Conservation (phyloP, 2,113 vertebrate genomes). For the Natator depressus region DNA sequence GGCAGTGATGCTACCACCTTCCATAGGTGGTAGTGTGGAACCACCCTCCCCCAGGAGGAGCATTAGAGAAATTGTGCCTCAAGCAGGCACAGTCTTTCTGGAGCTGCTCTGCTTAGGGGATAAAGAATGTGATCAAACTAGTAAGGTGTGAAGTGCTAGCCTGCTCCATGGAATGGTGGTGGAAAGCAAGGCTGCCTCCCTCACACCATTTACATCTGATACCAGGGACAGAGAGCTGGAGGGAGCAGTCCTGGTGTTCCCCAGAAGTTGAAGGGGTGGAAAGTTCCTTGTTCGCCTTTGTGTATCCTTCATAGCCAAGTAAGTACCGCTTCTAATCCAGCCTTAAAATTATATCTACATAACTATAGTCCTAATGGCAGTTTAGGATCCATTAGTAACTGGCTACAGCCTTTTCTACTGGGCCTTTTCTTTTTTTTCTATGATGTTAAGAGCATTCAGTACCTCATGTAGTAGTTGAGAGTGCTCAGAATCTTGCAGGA, state of each 20-base stretch:
- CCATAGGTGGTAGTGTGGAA: neutral
- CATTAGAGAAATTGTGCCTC: neutral
- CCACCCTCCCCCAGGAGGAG: neutral
- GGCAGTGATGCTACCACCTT: neutral
- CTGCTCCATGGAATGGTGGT: neutral
- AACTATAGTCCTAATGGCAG: neutral
- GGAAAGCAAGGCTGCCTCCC: neutral
- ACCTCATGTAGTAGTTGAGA: neutral
- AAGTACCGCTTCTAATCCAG: neutral
- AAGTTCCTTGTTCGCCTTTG: neutral
- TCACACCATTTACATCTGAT: neutral
- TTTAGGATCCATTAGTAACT: neutral
- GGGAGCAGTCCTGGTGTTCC: neutral
- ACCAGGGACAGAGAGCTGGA: neutral
- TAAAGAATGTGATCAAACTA: neutral
- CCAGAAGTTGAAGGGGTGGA: neutral
- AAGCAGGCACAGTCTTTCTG: neutral
- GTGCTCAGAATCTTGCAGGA: neutral
- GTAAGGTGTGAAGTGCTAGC: neutral
- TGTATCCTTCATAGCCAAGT: neutral
- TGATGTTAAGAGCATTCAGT: neutral
- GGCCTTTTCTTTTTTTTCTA: neutral
- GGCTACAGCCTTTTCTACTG: neutral
- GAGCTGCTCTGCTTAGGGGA: accelerated
- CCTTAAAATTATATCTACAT: neutral